phyloP scores from a whole-genome alignment of 2,113 vertebrate species.

The Lanius ludovicianus region DNA sequence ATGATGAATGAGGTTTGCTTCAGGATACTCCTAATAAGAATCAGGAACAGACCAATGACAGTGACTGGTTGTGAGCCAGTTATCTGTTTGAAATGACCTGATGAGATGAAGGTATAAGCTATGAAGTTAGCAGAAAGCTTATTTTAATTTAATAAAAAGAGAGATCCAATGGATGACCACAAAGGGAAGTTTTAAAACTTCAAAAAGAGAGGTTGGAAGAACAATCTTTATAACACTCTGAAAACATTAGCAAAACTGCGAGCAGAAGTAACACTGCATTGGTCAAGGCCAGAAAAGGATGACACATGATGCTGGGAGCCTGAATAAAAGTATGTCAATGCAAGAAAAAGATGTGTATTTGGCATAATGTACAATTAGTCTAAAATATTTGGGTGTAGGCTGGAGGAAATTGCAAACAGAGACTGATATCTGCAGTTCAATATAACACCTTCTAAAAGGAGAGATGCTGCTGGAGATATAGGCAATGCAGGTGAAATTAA shows the following conservation, averaged over 20 bases:
- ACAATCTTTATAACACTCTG: background rate
- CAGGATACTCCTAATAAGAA: background rate
- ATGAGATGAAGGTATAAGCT: background rate
- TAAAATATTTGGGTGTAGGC: background rate
- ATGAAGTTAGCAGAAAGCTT: background rate
- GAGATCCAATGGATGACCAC: background rate
- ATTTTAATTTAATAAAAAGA: background rate
- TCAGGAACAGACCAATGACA: background rate
- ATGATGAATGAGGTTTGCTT: background rate
- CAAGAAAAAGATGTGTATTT: background rate
- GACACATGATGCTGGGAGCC: background rate
- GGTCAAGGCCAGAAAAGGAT: background rate
- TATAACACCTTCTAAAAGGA: background rate
- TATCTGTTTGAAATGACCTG: background rate
- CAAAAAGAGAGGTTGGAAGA: background rate
- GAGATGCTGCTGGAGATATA: background rate
- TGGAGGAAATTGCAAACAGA: background rate
- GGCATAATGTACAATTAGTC: background rate
- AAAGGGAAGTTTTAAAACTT: background rate
- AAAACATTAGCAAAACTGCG: background rate
- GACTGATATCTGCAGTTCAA: background rate
- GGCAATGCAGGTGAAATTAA: background rate
- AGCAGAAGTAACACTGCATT: background rate
- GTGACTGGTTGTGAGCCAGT: background rate
- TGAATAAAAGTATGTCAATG: background rate